A percentile compares a stretch with the other conserved stretches of the same genome.
Conservation (phyloP, 2,113 vertebrate species). For the Machaerirhynchus nigripectus region DNA sequence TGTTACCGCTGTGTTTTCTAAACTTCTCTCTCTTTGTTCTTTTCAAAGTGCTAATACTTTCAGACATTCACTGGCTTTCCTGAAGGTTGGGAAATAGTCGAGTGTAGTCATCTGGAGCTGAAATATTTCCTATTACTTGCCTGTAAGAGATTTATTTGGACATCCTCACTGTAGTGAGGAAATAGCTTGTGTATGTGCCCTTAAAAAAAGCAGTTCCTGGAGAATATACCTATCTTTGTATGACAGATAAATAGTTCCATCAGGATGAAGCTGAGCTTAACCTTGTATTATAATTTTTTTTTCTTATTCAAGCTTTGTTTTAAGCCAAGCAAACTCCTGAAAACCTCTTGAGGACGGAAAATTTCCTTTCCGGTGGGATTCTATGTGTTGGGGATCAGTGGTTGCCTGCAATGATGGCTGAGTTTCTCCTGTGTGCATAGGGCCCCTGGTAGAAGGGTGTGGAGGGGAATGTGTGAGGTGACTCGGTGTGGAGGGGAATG, state of each 20-base stretch:
- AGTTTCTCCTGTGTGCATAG: background rate
- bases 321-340: background rate
- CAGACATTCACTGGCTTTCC: background rate
- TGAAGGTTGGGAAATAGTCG: constrained; percentile 19
- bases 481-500: background rate
- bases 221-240: constrained; percentile 27
- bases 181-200: constrained; percentile 30
- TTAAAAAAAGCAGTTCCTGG: constrained; percentile 8
- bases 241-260: constrained; percentile 54
- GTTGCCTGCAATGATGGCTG: background rate
- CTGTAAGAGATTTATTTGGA: constrained; percentile 48
- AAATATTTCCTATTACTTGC: constrained; percentile 52
- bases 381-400: background rate
- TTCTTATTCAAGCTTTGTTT: background rate
- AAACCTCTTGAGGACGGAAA: background rate
- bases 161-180: constrained; percentile 6
- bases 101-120: constrained; percentile 55
- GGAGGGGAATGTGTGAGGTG: background rate
- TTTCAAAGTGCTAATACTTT: background rate
- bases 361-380: background rate
- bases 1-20: background rate
- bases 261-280: constrained; percentile 12
- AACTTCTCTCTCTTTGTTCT: background rate
- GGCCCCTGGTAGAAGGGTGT: no score
- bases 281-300: constrained; percentile 19